Evolutionary conservation across 2,797 vertebrate species (phyloP), one percentile per base, ranked within the genome.

Genomic region (Moxostoma hubbsi): DNA sequence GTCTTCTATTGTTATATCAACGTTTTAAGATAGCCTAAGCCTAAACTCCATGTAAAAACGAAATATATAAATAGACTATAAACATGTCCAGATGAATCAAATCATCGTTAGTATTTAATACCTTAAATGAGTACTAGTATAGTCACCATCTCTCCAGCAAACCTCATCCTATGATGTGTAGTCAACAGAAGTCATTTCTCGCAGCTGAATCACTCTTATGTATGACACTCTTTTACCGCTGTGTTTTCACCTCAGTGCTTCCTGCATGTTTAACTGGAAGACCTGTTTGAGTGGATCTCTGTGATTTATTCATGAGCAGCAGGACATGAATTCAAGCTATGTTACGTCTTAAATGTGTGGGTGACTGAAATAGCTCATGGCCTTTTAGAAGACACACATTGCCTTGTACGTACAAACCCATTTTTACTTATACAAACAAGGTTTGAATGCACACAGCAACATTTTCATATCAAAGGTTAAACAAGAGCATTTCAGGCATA

Each of bases 221-320:
- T 50, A 73, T 58, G 77, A 73, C 7, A 46, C 36, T 12, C 36
- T 65, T 58, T 64, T 18, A 49, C 18, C 0, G 36, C 11, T 58
- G 51, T 6, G 7, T 66, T 47, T 66, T 66, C 69, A 16, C 61
- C 15, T 51, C 46, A 4, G 63, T 50, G 54, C 18, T 74, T 66
- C 54, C 54, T 66, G 54, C 58, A 7, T 46, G 54, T 83, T 83
- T 72, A 73, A 67, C 61, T 75, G 45, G 0, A 36, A 73, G 46
- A 58, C 18, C 47, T 12, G 61, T 66, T 55, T 64, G 12, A 11
- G 63, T 54, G 55, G 51, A 63, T 63, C 45, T 24, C 54, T 36
- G 36, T 81, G 64, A 85, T 80, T 80, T 82, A 81, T 83, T 82
- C 82, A 85, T 79, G 67, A 72, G 46, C 53, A 61, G 36, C 59